These are phyloP conservation scores for Caracal caracal DNA, from an alignment of 2,113 vertebrate genomes.

Conservation along the genomic window DNA sequence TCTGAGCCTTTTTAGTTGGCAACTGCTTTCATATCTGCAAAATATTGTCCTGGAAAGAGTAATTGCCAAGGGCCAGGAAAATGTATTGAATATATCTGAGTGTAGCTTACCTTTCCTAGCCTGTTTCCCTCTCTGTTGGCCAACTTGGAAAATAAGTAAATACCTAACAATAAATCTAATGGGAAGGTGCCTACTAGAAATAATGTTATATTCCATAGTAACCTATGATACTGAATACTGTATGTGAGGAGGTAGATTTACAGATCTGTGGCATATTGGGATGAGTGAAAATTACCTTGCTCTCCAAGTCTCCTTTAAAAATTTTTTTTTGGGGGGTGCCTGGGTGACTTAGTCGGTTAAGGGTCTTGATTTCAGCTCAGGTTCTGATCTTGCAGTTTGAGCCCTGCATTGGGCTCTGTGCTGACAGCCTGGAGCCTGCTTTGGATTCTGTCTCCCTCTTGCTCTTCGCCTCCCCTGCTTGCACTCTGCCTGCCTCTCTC, in stretches of 20 bases:
- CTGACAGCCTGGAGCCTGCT: too few species aligned
- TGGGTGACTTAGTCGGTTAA: too few species aligned
- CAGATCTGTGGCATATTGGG: background rate
- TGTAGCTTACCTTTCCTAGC: background rate
- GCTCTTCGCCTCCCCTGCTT: too few species aligned
- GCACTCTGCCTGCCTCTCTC: too few species aligned
- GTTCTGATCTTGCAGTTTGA: too few species aligned
- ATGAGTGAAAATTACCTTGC: slow-evolving; percentile 31
- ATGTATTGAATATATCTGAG: background rate
- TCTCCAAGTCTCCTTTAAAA: background rate
- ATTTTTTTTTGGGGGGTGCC: too few species aligned
- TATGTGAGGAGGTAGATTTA: slow-evolving; percentile 8
- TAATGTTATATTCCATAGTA: background rate
- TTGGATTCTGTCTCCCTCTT: too few species aligned
- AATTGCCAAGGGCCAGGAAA: slow-evolving; percentile 42
- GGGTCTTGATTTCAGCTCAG: too few species aligned
- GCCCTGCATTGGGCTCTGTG: too few species aligned
- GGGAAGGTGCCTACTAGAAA: background rate
- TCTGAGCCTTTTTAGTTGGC: background rate
- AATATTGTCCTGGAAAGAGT: slow-evolving; percentile 36
- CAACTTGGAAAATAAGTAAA: slow-evolving; percentile 44
- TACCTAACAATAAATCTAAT: slow-evolving; percentile 22
- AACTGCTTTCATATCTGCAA: slow-evolving; percentile 20
- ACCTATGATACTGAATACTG: background rate
- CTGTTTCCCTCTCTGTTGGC: slow-evolving; percentile 8